Conservation (phyloP, 1,140 invertebrate species). For the Drosophila paulistorum region DNA sequence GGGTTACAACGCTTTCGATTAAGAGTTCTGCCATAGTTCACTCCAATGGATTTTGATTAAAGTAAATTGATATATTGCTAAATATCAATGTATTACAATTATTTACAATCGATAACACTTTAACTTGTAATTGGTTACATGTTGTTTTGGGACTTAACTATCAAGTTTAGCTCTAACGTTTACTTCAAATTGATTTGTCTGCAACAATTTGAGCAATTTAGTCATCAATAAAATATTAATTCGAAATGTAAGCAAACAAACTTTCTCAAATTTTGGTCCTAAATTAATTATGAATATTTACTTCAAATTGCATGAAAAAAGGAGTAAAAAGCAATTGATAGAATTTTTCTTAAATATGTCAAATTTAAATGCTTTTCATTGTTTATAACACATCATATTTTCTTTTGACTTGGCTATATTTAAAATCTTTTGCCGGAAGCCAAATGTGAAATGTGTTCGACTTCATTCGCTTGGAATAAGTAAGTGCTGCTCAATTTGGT, state of each 20-base stretch:
- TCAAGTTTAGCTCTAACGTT: too few species aligned
- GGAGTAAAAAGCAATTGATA: too few species aligned
- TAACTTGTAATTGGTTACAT: not conserved
- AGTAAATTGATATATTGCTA: constrained; percentile 1
- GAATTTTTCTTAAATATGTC: too few species aligned
- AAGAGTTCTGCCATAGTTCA: not conserved
- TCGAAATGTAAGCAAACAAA: too few species aligned
- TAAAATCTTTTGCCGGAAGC: constrained; percentile 5
- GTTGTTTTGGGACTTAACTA: not conserved
- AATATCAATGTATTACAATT: not conserved
- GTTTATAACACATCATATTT: not conserved
- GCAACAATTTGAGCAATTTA: too few species aligned
- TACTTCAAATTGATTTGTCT: too few species aligned
- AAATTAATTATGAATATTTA: too few species aligned
- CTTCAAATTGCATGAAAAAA: too few species aligned
- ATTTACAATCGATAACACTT: constrained; percentile 7
- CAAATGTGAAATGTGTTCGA: constrained; percentile 38
- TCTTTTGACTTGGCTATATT: not conserved
- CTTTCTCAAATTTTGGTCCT: too few species aligned
- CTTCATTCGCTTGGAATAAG: constrained; percentile 62
- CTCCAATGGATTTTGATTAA: constrained; percentile 1
- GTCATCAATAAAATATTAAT: too few species aligned
- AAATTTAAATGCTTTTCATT: too few species aligned
- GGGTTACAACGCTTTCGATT: not conserved
- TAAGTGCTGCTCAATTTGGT: constrained; percentile 76